Evolutionary conservation across 2,888 invertebrate species (phyloP).

Genomic region (Trichopoda pennipes): DNA sequence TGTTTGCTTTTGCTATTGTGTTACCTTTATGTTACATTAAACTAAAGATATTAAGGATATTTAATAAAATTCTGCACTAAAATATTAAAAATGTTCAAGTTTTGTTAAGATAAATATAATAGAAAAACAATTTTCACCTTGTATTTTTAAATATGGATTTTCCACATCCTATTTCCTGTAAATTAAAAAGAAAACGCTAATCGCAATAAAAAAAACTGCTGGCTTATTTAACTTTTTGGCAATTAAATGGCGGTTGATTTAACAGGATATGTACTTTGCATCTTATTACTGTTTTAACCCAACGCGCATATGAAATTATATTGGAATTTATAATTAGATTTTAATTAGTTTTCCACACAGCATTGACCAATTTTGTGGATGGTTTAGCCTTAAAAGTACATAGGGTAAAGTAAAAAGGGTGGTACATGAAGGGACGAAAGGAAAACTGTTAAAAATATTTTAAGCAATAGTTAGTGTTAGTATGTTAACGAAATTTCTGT

Average conservation of each 20-base stretch:
- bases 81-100: too few species aligned
- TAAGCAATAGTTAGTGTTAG: background rate
- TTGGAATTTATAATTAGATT: constrained; percentile 65
- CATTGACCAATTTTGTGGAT: constrained; percentile 59
- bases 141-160: background rate
- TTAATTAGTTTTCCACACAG: constrained; percentile 65
- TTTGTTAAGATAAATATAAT: too few species aligned
- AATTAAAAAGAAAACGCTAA: constrained; percentile 30
- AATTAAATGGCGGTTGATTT: constrained; percentile 25
- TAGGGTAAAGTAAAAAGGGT: background rate
- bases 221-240: constrained; percentile 43
- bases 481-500: constrained; percentile 16
- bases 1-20: too few species aligned
- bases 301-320: constrained; percentile 60
- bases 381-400: constrained; percentile 28
- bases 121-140: too few species aligned
- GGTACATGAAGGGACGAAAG: too few species aligned
- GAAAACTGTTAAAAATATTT: constrained; percentile 4
- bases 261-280: constrained; percentile 47
- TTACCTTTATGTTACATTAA: too few species aligned
- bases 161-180: background rate
- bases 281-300: constrained; percentile 41
- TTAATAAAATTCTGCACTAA: too few species aligned
- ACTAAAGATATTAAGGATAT: too few species aligned
- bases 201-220: constrained; percentile 30